Evolutionary conservation across 1,140 invertebrate genomes (phyloP), one percentile per base, ranked within the genome.

Genomic region (Cylas formicarius): DNA sequence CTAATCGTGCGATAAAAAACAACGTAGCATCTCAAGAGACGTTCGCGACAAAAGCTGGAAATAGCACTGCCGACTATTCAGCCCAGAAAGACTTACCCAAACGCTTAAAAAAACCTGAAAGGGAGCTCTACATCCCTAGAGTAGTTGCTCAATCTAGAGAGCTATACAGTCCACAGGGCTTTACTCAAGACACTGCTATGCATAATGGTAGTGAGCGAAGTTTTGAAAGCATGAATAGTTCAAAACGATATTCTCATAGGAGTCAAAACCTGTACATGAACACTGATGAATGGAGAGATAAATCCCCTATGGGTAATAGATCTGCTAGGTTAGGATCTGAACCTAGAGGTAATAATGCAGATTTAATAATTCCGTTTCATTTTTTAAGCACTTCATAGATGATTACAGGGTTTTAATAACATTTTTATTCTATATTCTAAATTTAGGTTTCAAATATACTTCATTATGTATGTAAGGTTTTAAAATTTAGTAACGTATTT

Each of bases 31-130:
- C 46, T 35, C 14, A 32, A 20, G 34, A 44, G 17, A 28, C 44
- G 37, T 38, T 34, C 11, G 47, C 42, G 44, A 29, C 44, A 22
- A 39, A 40, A 42, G 55, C 44, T 34, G 59, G 52, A 22, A 37
- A 38, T 49, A 37, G 42, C 34, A 50, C 45, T 27, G 29, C 27
- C 13, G 21, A 43, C 13, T 27, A 37, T 6, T 24, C 26, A 18
- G 10, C 26, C 26, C 51, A 43, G 27, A 67, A 66, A 57, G 55
- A 66, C 11, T 59, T 58, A 21, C 24, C 50, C 19, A 70, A 52
- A 44, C 70, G 65, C 49, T 61, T 44, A 39, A 75, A 71, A 57
- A 77, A 76, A 58, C 75, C 75, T 23, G 75, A 77, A 50, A 68
- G 74, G 52, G 60, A 59, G 24, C 57, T 73, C 19, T 77, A 76